Evolutionary conservation across 2,888 invertebrate genomes (phyloP).

Genomic region (Ischnura elegans): DNA sequence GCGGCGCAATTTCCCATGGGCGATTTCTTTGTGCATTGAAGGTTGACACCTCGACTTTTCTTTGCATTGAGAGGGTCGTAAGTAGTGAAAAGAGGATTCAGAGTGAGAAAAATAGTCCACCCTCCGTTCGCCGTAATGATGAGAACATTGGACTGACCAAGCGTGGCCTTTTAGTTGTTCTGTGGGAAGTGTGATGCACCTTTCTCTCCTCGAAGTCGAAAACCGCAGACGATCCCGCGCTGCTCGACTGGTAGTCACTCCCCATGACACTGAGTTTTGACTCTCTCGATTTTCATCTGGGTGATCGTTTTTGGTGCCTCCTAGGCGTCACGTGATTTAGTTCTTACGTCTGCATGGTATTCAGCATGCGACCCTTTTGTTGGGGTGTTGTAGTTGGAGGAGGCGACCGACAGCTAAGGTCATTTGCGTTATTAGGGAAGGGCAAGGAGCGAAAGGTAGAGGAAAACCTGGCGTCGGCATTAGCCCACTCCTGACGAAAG

Average conservation of each 20-base stretch:
- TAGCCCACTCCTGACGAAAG: too few relatives aligned
- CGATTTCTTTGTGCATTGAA: not conserved
- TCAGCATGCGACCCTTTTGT: too few relatives aligned
- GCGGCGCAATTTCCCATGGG: not conserved
- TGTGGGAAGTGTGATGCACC: not conserved
- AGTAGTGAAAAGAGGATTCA: not conserved
- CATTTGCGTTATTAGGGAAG: too few relatives aligned
- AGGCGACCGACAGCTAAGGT: too few relatives aligned
- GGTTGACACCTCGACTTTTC: not conserved
- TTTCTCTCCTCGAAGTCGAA: not conserved
- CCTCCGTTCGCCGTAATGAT: not conserved
- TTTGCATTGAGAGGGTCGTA: not conserved
- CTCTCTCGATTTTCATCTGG: not conserved
- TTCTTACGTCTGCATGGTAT: too few relatives aligned
- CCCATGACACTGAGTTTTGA: not conserved
- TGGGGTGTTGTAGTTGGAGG: too few relatives aligned
- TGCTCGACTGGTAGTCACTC: not conserved
- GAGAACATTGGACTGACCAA: not conserved
- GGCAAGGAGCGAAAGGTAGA: too few relatives aligned
- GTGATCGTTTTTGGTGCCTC: too few relatives aligned
- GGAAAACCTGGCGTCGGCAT: too few relatives aligned
- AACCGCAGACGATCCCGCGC: not conserved
- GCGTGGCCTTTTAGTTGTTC: not conserved
- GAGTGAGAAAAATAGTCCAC: not conserved
- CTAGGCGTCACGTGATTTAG: too few relatives aligned